A percentile compares a stretch with the other conserved stretches of the same genome.
Conservation (phyloP, 2,888 invertebrate species). For the Laothoe populi region DNA sequence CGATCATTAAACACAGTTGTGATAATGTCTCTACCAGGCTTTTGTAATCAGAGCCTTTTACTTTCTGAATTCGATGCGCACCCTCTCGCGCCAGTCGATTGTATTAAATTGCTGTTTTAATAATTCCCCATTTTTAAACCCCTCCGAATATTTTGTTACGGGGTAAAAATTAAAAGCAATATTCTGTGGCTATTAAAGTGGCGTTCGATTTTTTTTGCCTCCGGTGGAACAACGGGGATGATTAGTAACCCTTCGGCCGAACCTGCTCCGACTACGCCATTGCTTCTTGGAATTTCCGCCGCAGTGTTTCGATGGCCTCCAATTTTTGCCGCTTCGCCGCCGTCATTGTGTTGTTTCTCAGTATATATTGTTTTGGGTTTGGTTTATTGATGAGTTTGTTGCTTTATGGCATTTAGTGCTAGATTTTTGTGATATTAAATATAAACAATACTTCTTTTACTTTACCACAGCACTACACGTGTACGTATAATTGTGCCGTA, state of each 20-base stretch:
- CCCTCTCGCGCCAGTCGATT: constrained; percentile 16
- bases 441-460: neutral
- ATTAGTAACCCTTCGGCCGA: constrained; percentile 63
- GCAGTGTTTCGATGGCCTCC: constrained; percentile 51
- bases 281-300: constrained; percentile 56
- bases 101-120: constrained; percentile 28
- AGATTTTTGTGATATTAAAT: neutral
- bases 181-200: constrained; percentile 49
- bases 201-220: constrained; percentile 48
- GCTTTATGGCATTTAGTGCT: neutral
- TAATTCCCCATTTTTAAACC: constrained; percentile 36
- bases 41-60: constrained; percentile 23
- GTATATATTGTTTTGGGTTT: constrained; percentile 10
- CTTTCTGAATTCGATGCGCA: constrained; percentile 25
- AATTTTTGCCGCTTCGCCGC: constrained; percentile 14
- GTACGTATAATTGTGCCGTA: too few species aligned
- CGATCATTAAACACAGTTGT: constrained; percentile 22
- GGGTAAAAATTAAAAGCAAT: constrained; percentile 39
- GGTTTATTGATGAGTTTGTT: constrained; percentile 12
- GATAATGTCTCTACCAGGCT: constrained; percentile 4
- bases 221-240: constrained; percentile 61
- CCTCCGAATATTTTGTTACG: constrained; percentile 36
- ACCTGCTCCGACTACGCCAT: constrained; percentile 57
- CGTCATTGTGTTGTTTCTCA: constrained; percentile 1
- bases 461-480: too few species aligned